These are phyloP conservation scores for Microcebus murinus DNA, from an alignment of 2,113 vertebrate species.

Conservation along the genomic window DNA sequence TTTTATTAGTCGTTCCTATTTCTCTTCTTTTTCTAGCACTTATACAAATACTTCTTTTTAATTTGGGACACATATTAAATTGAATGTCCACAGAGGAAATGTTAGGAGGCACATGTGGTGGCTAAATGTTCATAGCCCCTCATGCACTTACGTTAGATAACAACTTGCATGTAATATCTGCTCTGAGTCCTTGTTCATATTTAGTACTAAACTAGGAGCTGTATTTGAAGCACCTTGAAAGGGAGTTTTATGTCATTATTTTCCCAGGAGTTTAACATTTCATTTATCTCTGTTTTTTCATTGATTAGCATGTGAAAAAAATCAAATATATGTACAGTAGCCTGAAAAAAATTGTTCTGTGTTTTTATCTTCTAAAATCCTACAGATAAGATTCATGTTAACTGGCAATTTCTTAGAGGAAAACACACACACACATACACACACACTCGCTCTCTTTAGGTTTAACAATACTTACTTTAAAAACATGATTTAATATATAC, in stretches of 20 bases:
- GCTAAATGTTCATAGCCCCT: neutral
- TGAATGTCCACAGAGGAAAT: neutral
- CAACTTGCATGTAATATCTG: neutral
- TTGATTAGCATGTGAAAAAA: neutral
- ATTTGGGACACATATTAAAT: neutral
- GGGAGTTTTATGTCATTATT: neutral
- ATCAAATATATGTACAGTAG: neutral
- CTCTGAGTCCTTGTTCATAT: neutral
- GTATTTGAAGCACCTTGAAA: neutral
- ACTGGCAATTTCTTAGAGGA: neutral
- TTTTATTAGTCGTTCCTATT: neutral
- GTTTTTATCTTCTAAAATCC: neutral
- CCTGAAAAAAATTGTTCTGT: neutral
- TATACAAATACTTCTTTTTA: neutral
- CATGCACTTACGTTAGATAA: neutral
- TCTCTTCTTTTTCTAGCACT: neutral
- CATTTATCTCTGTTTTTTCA: neutral
- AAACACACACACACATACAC: neutral
- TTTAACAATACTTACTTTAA: neutral
- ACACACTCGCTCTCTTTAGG: too few species aligned
- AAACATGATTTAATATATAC: neutral
- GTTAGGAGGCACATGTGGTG: neutral
- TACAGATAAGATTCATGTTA: neutral
- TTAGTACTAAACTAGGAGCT: neutral
- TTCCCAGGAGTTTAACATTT: constrained; percentile 3